These are phyloP conservation scores for Vipera ursinii DNA, from an alignment of 2,797 vertebrate species.

Conservation along the genomic window DNA sequence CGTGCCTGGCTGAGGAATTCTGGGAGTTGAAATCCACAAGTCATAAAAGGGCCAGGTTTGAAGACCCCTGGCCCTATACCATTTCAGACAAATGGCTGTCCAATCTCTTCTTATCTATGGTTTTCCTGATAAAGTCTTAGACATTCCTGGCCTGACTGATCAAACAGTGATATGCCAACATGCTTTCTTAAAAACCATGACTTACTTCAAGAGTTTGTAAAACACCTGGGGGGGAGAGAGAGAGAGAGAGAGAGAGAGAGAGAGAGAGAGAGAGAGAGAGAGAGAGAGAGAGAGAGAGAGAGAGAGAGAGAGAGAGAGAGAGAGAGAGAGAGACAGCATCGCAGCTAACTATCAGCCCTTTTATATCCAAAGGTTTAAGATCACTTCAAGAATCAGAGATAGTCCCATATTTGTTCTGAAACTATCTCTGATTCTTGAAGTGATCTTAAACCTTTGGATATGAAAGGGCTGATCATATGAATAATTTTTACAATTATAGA, in stretches of 20 bases:
- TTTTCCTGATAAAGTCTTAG: not conserved
- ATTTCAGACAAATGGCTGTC: not conserved
- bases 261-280: not conserved
- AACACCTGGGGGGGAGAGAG: not conserved
- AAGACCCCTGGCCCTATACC: not conserved
- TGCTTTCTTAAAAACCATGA: not conserved
- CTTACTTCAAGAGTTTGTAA: not conserved
- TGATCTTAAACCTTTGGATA: no score
- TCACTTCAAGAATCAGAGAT: constrained; percentile 37
- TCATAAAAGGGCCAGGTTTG: no score
- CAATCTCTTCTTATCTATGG: not conserved
- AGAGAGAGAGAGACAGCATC: not conserved
- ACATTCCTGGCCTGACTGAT: not conserved
- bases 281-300: no score
- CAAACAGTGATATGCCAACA: not conserved
- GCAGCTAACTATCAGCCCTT: constrained; percentile 26
- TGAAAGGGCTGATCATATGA: no score
- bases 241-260: not conserved
- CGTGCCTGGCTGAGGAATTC: no score
- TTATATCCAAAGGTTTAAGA: constrained; percentile 33
- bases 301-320: not conserved
- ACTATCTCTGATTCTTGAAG: no score
- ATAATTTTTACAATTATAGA: no score
- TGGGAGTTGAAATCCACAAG: no score
- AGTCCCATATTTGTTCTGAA: not conserved